Base-by-base conservation (phyloP, 2,113 vertebrate species). In the Corythornis cristatus region DNA sequence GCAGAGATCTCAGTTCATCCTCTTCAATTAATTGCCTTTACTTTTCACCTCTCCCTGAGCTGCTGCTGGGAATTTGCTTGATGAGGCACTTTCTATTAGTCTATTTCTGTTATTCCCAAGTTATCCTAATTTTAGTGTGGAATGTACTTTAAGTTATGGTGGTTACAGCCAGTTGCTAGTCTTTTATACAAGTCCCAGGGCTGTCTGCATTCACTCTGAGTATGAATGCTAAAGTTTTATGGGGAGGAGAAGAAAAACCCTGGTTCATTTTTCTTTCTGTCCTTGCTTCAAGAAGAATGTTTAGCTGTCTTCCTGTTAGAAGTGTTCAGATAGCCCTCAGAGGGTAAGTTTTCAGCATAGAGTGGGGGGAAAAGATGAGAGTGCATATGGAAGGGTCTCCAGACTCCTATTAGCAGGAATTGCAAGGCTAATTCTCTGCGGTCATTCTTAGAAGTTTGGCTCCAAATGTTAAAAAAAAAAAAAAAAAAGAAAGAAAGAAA, bases 171-270 rank as follows among this genome's bases (percentile, higher is more conserved):
- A 76, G 46, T 93, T 95, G 37, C 45, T 91, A 33, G n/a, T 90
- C 48, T 88, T 94, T 95, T 96, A 88, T 83, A 86, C 72, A 72
- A 58, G 60, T 95, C 86, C 88, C 94, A 76, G 54, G 28, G 60
- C 80, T 90, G 67, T 89, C 94, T 96, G 81, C 37, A 74, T 67
- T 83, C 74, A 57, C 87, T 90, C 46, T 19, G 20, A 85, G 25
- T 58, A 71, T 46, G 53, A 95, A 82, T 78, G 71, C 35, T 89
- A 37, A 77, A 58, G 64, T 92, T 96, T 93, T 91, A 91, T 64
- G 22, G 29, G 70, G 21, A 89, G 26, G 21, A 86, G 76, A 78
- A 86, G 66, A 88, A 92, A 93, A 95, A 53, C 29, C 5, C 18
- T 81, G 11, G 33, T 58, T 94, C 22, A 83, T 89, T 95, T 93